Evolutionary conservation across 2,888 invertebrate genomes (phyloP).

Genomic region (Mythimna lalbum): DNA sequence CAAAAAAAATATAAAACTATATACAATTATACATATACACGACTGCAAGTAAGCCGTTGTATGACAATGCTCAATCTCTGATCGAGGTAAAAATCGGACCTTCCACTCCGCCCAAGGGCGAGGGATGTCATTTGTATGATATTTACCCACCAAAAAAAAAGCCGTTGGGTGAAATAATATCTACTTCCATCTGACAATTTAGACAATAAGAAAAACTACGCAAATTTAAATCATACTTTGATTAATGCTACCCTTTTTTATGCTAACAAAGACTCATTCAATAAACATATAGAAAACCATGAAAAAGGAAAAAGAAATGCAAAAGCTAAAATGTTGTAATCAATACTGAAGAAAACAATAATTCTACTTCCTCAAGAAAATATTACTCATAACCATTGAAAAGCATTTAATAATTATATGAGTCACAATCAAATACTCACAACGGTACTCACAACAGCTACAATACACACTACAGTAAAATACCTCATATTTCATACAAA

Average conservation of each 20-base stretch:
- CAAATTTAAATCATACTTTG: neutral
- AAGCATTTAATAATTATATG: constrained; percentile 30
- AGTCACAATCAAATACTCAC: constrained; percentile 44
- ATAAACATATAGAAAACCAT: neutral
- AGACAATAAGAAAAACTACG: neutral
- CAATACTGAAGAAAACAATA: constrained; percentile 12
- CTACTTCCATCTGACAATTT: neutral
- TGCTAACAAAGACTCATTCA: neutral
- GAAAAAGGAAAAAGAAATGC: neutral
- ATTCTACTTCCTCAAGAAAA: constrained; percentile 22
- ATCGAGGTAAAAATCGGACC: too few species aligned
- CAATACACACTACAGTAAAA: constrained; percentile 60
- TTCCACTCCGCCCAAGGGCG: too few species aligned
- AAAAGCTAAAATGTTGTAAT: constrained; percentile 4
- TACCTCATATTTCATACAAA: constrained; percentile 71
- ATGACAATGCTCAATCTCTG: too few species aligned
- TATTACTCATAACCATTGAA: constrained; percentile 24
- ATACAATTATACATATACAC: too few species aligned
- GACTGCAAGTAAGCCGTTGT: too few species aligned
- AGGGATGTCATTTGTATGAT: too few species aligned
- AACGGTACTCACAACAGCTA: constrained; percentile 35
- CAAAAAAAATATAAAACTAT: too few species aligned
- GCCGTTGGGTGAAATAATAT: too few species aligned
- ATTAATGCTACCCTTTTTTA: neutral
- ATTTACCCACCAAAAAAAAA: too few species aligned